These are phyloP conservation scores for Orchesellides sinensis DNA, from an alignment of 2,888 invertebrate species.

Conservation along the genomic window DNA sequence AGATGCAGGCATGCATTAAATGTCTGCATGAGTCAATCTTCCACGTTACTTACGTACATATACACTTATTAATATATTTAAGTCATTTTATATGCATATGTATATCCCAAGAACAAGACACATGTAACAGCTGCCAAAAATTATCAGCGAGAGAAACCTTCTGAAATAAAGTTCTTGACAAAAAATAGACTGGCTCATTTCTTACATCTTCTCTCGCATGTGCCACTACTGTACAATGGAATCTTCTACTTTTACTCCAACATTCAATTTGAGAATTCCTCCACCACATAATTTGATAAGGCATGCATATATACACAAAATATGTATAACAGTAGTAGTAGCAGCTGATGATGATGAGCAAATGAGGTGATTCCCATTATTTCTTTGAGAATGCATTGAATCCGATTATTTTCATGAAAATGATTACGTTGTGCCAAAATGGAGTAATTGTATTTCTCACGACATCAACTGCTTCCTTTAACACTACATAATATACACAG, in stretches of 20 bases:
- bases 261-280: conserved; percentile 49
- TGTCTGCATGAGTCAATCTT: conserved; percentile 67
- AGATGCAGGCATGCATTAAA: conserved; percentile 66
- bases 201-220: conserved; percentile 23
- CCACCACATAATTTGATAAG: conserved; percentile 57
- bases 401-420: conserved; percentile 55
- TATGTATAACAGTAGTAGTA: background rate
- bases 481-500: conserved; percentile 20
- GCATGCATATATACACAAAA: background rate
- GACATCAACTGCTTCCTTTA: background rate
- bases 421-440: conserved; percentile 59
- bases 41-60: conserved; percentile 48
- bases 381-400: conserved; percentile 38
- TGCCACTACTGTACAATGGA: conserved; percentile 28
- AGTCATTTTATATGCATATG: background rate
- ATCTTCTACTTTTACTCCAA: conserved; percentile 30
- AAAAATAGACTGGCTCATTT: conserved; percentile 62
- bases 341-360: conserved; percentile 62
- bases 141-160: conserved; percentile 44
- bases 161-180: conserved; percentile 56
- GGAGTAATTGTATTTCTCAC: conserved; percentile 63
- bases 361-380: conserved; percentile 67
- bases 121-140: conserved; percentile 65
- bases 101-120: conserved; percentile 41
- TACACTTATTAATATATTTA: background rate